These are phyloP conservation scores for Ammospiza nelsoni DNA, from an alignment of 2,113 vertebrate species.

Conservation along the genomic window DNA sequence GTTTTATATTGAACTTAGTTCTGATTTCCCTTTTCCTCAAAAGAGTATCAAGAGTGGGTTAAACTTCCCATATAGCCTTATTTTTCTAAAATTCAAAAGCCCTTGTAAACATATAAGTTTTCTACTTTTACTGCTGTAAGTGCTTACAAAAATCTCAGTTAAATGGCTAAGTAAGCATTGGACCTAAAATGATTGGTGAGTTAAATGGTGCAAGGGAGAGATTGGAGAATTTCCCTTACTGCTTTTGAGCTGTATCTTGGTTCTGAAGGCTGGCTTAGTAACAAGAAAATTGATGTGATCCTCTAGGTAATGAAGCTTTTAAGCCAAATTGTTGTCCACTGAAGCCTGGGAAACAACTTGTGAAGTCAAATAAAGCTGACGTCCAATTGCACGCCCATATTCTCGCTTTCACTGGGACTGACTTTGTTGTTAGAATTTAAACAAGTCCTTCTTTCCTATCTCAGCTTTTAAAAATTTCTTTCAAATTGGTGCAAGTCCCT, in stretches of 20 bases:
- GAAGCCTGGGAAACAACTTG: neutral
- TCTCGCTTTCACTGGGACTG: neutral
- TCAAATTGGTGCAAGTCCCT: neutral
- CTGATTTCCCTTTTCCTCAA: neutral
- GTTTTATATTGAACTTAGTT: neutral
- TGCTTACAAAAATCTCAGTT: neutral
- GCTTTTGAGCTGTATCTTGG: neutral
- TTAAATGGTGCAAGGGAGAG: neutral
- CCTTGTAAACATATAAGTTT: neutral
- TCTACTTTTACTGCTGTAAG: neutral
- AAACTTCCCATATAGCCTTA: neutral
- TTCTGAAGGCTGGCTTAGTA: neutral
- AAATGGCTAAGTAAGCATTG: neutral
- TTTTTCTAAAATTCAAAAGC: neutral
- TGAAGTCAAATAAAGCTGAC: neutral
- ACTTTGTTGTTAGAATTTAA: neutral
- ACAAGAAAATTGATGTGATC: neutral
- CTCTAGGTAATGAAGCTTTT: neutral
- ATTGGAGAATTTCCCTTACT: neutral
- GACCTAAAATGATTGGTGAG: neutral
- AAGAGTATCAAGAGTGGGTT: neutral
- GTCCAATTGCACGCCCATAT: neutral
- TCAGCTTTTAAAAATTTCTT: neutral
- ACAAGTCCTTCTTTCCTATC: neutral
- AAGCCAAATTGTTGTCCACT: neutral